phyloP scores from a whole-genome alignment of 1,140 invertebrate genomes.

The Bombus ignitus region DNA sequence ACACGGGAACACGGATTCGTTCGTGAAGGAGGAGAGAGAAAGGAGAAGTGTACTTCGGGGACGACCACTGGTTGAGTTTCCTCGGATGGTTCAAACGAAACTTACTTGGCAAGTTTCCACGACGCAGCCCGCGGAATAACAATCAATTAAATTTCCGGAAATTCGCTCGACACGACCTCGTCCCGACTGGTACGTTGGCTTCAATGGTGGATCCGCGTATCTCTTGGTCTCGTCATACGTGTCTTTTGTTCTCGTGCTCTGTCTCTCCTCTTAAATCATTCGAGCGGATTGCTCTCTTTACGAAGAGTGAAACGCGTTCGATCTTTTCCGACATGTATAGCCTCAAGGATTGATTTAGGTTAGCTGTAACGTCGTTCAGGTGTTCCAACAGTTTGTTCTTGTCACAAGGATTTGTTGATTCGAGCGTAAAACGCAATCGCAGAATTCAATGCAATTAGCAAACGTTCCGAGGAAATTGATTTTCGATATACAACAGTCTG shows the following conservation, averaged over 20 bases:
- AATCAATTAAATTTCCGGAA: slow-evolving; percentile 68
- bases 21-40: neutral
- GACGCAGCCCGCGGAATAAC: slow-evolving; percentile 54
- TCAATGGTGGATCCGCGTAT: neutral
- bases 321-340: neutral
- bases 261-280: neutral
- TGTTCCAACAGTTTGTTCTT: neutral
- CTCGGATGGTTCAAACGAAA: slow-evolving; percentile 54
- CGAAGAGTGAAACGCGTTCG: neutral
- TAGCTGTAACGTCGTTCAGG: neutral
- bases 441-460: neutral
- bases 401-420: neutral
- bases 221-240: neutral
- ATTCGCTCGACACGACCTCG: slow-evolving; percentile 26
- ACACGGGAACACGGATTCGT: slow-evolving; percentile 20
- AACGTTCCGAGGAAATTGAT: neutral
- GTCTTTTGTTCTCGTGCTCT: neutral
- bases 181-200: slow-evolving; percentile 15
- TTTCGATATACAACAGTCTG: neutral
- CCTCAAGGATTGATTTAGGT: neutral
- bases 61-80: slow-evolving; percentile 63
- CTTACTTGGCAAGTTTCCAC: slow-evolving; percentile 59
- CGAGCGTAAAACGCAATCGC: neutral
- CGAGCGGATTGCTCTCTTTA: neutral
- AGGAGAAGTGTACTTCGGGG: slow-evolving; percentile 20